Percentiles rank a stretch among this genome's conserved stretches.
Conservation (phyloP, 2,797 vertebrate species). For the Podarcis lilfordi region DNA sequence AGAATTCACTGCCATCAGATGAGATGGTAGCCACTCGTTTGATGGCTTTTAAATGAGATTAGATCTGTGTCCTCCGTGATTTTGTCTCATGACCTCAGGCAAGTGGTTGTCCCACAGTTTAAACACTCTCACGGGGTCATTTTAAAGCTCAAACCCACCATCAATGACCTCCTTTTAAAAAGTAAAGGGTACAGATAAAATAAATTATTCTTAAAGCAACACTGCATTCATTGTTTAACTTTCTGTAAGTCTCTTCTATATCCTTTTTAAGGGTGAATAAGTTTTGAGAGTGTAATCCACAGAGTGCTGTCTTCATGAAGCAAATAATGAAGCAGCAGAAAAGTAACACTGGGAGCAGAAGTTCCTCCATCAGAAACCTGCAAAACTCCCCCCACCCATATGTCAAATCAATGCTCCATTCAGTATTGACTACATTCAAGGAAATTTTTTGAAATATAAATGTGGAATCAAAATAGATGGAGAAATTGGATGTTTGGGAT, state of each 20-base stretch:
- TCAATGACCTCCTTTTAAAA: background rate
- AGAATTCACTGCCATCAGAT: too few species aligned
- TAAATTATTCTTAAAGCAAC: background rate
- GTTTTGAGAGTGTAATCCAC: background rate
- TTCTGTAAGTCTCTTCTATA: background rate
- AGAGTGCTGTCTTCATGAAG: background rate
- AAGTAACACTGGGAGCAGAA: background rate
- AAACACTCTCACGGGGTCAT: background rate
- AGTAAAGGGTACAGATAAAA: background rate
- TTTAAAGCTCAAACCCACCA: background rate
- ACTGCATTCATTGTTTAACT: background rate
- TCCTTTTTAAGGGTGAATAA: background rate
- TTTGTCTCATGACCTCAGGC: background rate
- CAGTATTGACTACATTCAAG: constrained; percentile 17
- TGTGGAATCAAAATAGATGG: constrained; percentile 31
- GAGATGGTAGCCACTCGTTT: background rate
- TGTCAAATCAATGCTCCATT: constrained; percentile 16
- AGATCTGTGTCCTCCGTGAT: too few species aligned
- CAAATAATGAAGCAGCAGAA: background rate
- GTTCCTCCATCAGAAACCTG: background rate
- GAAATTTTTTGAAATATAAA: constrained; percentile 35
- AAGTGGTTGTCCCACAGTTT: background rate
- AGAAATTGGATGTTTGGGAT: constrained; percentile 17
- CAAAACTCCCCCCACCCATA: constrained; percentile 22
- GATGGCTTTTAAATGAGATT: too few species aligned